phyloP scores from a whole-genome alignment of 2,797 vertebrate genomes.

The Cichlasoma orientale region DNA sequence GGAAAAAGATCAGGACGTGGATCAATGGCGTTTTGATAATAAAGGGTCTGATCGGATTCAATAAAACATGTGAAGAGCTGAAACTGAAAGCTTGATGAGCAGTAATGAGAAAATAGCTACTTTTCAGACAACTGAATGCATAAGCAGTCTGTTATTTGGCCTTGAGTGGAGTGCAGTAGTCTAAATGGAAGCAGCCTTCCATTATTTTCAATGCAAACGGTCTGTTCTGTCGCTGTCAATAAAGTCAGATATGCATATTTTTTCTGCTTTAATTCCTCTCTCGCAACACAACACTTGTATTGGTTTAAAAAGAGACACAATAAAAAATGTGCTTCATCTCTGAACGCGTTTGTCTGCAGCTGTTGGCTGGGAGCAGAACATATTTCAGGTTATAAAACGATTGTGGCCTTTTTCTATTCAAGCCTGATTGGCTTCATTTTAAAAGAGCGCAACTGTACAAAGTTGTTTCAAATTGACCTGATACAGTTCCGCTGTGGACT shows the following conservation, averaged over 20 bases:
- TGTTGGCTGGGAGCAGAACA: constrained; percentile 52
- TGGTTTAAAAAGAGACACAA: constrained; percentile 7
- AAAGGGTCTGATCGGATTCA: constrained; percentile 2
- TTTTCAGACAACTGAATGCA: background rate
- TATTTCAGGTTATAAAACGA: background rate
- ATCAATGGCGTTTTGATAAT: constrained; percentile 26
- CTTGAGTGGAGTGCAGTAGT: background rate
- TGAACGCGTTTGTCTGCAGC: constrained; percentile 28
- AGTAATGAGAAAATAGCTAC: constrained; percentile 19
- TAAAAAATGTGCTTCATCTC: constrained; percentile 32
- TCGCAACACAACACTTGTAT: background rate
- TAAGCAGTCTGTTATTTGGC: constrained; percentile 27
- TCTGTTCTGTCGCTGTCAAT: constrained; percentile 2
- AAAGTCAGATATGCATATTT: constrained; percentile 8
- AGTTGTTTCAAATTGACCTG: background rate
- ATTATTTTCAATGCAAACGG: constrained; percentile 5
- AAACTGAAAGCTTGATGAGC: constrained; percentile 14
- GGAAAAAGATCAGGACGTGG: constrained; percentile 1
- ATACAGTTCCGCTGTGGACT: background rate
- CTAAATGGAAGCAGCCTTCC: constrained; percentile 31
- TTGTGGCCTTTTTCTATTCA: background rate
- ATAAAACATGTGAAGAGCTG: constrained; percentile 12
- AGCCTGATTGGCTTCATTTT: background rate
- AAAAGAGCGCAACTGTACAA: background rate
- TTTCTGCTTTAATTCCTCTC: constrained; percentile 4